Evolutionary conservation across 2,113 vertebrate species (phyloP), one percentile per base, ranked within the genome.

Genomic region (Podocnemis expansa): DNA sequence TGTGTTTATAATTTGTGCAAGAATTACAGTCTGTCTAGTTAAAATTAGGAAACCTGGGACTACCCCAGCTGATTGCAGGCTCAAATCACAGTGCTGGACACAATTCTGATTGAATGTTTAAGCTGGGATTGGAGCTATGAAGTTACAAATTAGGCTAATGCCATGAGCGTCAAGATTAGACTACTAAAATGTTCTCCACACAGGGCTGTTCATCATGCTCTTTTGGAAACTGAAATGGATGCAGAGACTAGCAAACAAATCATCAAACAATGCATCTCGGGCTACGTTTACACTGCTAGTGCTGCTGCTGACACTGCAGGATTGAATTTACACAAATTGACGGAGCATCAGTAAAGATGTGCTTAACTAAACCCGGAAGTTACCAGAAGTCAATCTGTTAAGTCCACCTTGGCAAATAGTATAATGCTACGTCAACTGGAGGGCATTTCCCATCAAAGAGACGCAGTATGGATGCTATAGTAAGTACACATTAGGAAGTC

Each of bases 91-190:
- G 73, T 91, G 49, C 16, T 84, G 81, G 60, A 93, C 89, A 86
- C 78, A 87, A 87, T 92, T 91, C 47, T 87, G 88, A 94, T 54
- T 45, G 88, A 94, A 70, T 91, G 84, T 88, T 13, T 89, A 87
- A 93, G 88, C 38, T 85, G 78, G 6, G 85, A 93, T 88, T 89
- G 84, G 80, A 96, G 76, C 49, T 58, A 89, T 91, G n/a, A 14
- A 75, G 34, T 88, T 84, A 4, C 75, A 43, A 25, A 84, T 78
- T 87, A 75, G 78, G 54, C 19, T 93, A 82, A 82, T 87, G 63
- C 41, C 49, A 84, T 3, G 41, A 47, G 87, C 55, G 60, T 80
- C 76, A 51, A 3, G n/a, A 27, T 31, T 85, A 58, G 76, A 54
- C 47, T 79, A 93, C 67, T 82, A 22, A 78, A 73, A 47, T 2